Percentiles rank a stretch among this genome's conserved stretches.
phyloP scores from a whole-genome alignment of 2,113 vertebrate species.

The Procavia capensis region DNA sequence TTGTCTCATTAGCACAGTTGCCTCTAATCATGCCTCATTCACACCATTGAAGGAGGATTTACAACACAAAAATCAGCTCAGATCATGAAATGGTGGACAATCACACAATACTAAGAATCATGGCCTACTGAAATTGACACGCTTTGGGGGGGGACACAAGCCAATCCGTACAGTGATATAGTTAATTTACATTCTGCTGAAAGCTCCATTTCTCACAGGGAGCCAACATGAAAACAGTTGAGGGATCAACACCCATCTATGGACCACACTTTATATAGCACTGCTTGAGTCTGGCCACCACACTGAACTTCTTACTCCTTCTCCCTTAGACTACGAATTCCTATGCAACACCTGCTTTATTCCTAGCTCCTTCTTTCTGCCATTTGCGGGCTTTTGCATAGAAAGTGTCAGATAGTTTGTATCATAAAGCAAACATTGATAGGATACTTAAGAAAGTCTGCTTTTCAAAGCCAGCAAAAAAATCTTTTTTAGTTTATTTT shows the following conservation, averaged over 20 bases:
- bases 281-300: background rate
- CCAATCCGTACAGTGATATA: background rate
- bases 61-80: too few relatives aligned
- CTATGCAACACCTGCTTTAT: background rate
- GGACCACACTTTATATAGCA: background rate
- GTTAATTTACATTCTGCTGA: background rate
- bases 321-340: background rate
- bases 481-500: background rate
- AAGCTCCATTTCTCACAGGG: background rate
- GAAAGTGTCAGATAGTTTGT: constrained; percentile 31
- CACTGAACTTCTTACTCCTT: background rate
- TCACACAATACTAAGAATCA: too few relatives aligned
- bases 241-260: too few relatives aligned
- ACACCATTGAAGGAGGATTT: too few relatives aligned
- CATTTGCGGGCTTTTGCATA: constrained; percentile 22
- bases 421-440: constrained; percentile 36
- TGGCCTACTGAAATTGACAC: too few relatives aligned
- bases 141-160: too few relatives aligned
- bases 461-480: constrained; percentile 51
- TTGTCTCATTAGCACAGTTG: too few relatives aligned
- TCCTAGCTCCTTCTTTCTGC: background rate
- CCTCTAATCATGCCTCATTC: too few relatives aligned
- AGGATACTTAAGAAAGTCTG: background rate
- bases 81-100: too few relatives aligned
- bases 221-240: background rate